These are phyloP conservation scores for Sarcophaga variegata DNA, from an alignment of 2,888 invertebrate species.

Conservation along the genomic window DNA sequence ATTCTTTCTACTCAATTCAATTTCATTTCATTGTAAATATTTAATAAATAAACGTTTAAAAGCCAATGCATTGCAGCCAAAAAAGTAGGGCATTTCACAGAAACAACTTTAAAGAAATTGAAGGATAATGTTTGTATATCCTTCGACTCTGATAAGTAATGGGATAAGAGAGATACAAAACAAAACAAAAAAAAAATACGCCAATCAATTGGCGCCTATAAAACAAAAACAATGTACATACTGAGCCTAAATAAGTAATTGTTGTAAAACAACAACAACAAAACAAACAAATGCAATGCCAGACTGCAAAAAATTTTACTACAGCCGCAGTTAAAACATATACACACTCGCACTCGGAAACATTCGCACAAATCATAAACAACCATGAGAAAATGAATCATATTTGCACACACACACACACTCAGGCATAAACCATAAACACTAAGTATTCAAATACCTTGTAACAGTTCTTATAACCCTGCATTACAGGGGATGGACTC, in stretches of 20 bases:
- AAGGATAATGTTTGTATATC: slow-evolving; percentile 39
- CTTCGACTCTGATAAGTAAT: slow-evolving; percentile 19
- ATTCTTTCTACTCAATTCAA: background rate
- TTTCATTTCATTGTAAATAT: background rate
- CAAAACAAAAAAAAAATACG: no score
- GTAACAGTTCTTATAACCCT: background rate
- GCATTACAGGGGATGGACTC: no score
- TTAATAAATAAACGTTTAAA: background rate
- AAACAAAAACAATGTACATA: slow-evolving; percentile 18
- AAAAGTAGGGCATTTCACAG: slow-evolving; percentile 38
- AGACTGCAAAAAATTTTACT: slow-evolving; percentile 29
- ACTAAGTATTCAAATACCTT: slow-evolving; percentile 5
- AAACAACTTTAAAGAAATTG: slow-evolving; percentile 1
- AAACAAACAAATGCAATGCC: slow-evolving; percentile 7
- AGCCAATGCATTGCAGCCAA: background rate
- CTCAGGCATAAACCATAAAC: background rate
- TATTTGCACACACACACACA: no score
- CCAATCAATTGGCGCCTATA: slow-evolving; percentile 23
- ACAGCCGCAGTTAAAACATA: slow-evolving; percentile 3
- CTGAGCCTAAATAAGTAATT: background rate
- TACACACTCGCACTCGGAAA: background rate
- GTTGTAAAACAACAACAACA: background rate
- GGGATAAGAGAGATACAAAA: no score
- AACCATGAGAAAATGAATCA: no score
- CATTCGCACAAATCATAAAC: no score